Percentiles rank a stretch among this genome's conserved stretches.
These are phyloP conservation scores for Psittacula cyanocephala DNA, from an alignment of 2,113 vertebrate species.

Conservation along the genomic window DNA sequence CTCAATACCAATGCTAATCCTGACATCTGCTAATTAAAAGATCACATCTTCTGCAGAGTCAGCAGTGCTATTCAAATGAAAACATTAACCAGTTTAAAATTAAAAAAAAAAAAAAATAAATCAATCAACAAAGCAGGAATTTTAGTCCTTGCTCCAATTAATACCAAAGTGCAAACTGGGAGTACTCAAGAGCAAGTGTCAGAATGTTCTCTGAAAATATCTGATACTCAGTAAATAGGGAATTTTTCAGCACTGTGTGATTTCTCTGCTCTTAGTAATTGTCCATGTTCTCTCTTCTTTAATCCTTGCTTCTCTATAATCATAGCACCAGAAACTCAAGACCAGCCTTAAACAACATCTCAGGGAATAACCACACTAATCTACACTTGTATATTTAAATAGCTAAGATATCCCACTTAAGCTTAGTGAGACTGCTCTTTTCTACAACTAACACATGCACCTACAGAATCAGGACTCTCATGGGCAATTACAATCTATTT, in stretches of 20 bases:
- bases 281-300: neutral
- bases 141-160: conserved; percentile 33
- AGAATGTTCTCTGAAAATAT: neutral
- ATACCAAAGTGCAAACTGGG: conserved; percentile 30
- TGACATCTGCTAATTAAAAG: conserved; percentile 83
- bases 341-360: neutral
- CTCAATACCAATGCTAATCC: conserved; percentile 75
- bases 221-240: neutral
- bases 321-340: neutral
- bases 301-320: neutral
- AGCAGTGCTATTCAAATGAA: conserved; percentile 77
- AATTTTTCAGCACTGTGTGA: neutral
- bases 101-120: conserved; percentile 27
- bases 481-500: neutral
- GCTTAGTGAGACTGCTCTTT: rapidly evolving
- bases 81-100: conserved; percentile 78
- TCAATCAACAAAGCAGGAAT: conserved; percentile 69
- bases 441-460: neutral
- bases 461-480: neutral
- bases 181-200: conserved; percentile 16
- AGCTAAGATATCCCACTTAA: neutral
- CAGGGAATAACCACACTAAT: neutral
- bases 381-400: rapidly evolving
- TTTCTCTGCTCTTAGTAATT: neutral
- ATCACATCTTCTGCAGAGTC: conserved; percentile 78